Conservation (phyloP, 2,797 vertebrate species). For the Onychomys torridus region DNA sequence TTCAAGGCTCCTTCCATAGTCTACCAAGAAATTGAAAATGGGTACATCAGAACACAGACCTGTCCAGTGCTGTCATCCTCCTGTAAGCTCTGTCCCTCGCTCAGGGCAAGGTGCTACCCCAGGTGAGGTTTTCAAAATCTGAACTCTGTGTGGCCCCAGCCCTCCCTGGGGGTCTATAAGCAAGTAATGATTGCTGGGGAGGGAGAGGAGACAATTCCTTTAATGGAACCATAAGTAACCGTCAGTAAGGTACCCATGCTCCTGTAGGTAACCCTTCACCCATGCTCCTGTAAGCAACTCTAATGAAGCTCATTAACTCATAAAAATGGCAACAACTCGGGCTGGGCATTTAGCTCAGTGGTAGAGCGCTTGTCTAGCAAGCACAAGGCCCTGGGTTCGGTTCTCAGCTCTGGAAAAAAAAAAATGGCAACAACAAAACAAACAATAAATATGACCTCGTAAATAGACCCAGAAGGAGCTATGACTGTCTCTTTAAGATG, state of each 20-base stretch:
- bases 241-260: not conserved
- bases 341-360: too few species aligned
- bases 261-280: not conserved
- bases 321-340: too few species aligned
- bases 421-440: not conserved
- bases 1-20: constrained; percentile 91
- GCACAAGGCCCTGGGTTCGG: too few species aligned
- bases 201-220: not conserved
- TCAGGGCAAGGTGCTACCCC: not conserved
- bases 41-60: not conserved
- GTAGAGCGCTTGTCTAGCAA: too few species aligned
- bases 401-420: too few species aligned
- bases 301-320: not conserved
- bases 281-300: not conserved
- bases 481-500: not conserved
- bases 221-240: too few species aligned
- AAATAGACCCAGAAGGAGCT: not conserved
- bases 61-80: not conserved
- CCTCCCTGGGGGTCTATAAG: not conserved
- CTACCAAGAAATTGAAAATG: constrained; percentile 85
- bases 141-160: not conserved
- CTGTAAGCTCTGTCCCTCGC: not conserved
- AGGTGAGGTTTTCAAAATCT: not conserved
- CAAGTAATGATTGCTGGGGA: not conserved
- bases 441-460: not conserved